Percentiles rank a stretch among this genome's conserved stretches.
Evolutionary conservation across 2,888 invertebrate genomes (phyloP).

Genomic region (Caenorhabditis sp.): DNA sequence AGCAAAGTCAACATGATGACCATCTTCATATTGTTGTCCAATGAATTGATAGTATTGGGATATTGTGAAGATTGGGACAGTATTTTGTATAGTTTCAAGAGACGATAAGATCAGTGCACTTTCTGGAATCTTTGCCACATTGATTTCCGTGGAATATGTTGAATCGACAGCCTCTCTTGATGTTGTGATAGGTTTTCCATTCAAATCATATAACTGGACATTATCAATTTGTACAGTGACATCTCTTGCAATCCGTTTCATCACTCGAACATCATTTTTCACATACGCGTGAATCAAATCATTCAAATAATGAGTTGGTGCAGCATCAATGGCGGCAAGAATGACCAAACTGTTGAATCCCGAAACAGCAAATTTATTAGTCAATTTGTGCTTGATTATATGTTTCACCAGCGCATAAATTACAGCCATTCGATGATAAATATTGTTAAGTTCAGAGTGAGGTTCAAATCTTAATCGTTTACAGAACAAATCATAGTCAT

Average conservation of each 20-base stretch:
- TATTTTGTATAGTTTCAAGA: slow-evolving; percentile 5
- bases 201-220: slow-evolving; percentile 24
- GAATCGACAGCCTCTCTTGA: slow-evolving; percentile 42
- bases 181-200: slow-evolving; percentile 33
- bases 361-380: slow-evolving; percentile 25
- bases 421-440: slow-evolving; percentile 30
- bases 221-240: slow-evolving; percentile 30
- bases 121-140: slow-evolving; percentile 10
- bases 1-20: slow-evolving; percentile 12
- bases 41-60: slow-evolving; percentile 21
- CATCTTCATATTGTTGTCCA: slow-evolving; percentile 18
- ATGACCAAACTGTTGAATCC: slow-evolving; percentile 32
- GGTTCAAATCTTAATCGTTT: slow-evolving; percentile 42
- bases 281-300: slow-evolving; percentile 40
- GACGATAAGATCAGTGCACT: slow-evolving; percentile 15
- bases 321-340: slow-evolving; percentile 37
- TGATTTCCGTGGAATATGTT: slow-evolving; percentile 11
- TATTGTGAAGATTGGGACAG: slow-evolving; percentile 10
- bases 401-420: slow-evolving; percentile 29
- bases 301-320: slow-evolving; percentile 45
- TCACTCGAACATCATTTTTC: slow-evolving; percentile 34
- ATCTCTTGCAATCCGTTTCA: slow-evolving; percentile 46
- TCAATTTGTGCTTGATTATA: slow-evolving; percentile 18
- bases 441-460: slow-evolving; percentile 14
- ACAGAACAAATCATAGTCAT: slow-evolving; percentile 35